Base-by-base conservation (phyloP, 2,113 vertebrate species). In the Ceyx margarethae region DNA sequence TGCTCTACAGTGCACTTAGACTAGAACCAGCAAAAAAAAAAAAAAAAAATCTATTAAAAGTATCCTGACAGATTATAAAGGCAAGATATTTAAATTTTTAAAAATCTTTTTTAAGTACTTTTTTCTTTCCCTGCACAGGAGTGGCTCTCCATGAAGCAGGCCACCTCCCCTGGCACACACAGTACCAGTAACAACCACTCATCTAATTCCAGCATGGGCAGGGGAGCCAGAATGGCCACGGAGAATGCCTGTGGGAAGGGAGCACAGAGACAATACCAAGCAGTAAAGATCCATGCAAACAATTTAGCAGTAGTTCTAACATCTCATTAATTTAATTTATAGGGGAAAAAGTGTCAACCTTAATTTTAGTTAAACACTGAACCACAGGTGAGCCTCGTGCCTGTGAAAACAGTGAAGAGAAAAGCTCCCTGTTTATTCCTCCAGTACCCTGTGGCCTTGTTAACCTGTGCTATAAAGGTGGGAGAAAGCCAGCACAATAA, bases 261-360 rank as follows among this genome's bases (percentile, higher is more conserved):
- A 72, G 48, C 33, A 13, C 16, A 8, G 68, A 35, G 23, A 79
- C 45, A 48, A 43, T 21, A 81, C 22, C 65, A 33, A 77, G 87
- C 69, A 81, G 40, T 62, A 62, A 74, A 83, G 74, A 83, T 21
- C 54, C 37, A 50, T 40, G 43, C 75, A 83, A 93, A 87, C 64
- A 58, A 56, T 85, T 83, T 33, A 77, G 72, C 50, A 64, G 53
- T 7, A 68, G 19, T 85, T 95, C 89, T 87, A 95, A 87, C 50
- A 85, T 35, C 86, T 89, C 93, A 95, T 93, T 95, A 91, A 85
- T 94, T 95, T 95, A 85, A 93, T 94, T 94, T 91, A 80, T 51
- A 75, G 53, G 91, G 92, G 92, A 85, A 96, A 92, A 95, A 61
- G 87, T 95, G 94, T 87, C 95, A 92, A 61, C 61, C 75, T 85